Percentiles rank a stretch among this genome's conserved stretches.
Conservation (phyloP, 2,888 invertebrate genomes). For the Asteroscopus sphinx region DNA sequence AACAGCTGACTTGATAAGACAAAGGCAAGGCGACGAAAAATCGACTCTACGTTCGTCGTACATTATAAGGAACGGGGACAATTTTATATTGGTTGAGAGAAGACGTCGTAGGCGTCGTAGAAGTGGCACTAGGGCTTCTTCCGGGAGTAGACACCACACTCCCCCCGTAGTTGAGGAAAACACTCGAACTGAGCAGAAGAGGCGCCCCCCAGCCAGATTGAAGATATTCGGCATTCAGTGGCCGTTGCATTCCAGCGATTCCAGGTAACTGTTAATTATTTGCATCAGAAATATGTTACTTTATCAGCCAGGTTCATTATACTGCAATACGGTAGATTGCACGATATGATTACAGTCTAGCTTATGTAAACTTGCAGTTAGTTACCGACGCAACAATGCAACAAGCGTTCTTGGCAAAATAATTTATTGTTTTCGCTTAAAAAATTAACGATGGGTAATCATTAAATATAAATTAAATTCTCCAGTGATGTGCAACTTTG, state of each 20-base stretch:
- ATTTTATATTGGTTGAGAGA: conserved; percentile 86
- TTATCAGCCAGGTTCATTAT: conserved; percentile 52
- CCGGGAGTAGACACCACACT: conserved; percentile 84
- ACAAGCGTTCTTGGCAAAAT: conserved; percentile 53
- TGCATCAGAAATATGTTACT: conserved; percentile 45
- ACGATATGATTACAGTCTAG: conserved; percentile 58
- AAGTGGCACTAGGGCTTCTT: conserved; percentile 85
- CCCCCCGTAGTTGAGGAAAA: conserved; percentile 85
- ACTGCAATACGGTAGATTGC: conserved; percentile 65
- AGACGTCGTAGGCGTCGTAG: conserved; percentile 83
- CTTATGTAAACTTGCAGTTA: conserved; percentile 64
- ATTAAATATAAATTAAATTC: conserved; percentile 53
- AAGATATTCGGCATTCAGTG: conserved; percentile 89
- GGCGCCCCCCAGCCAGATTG: conserved; percentile 84
- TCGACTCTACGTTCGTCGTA: conserved; percentile 87
- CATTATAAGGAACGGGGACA: conserved; percentile 87
- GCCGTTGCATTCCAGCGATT: conserved; percentile 88
- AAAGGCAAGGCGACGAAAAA: conserved; percentile 86
- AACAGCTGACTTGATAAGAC: conserved; percentile 88
- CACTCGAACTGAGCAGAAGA: conserved; percentile 82
- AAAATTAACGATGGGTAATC: conserved; percentile 39
- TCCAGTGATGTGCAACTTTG: conserved; percentile 47
- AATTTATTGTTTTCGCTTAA: conserved; percentile 43
- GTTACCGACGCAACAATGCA: conserved; percentile 47
- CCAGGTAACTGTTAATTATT: conserved; percentile 74